phyloP scores from a whole-genome alignment of 2,113 vertebrate species.

The Sylvia atricapilla region DNA sequence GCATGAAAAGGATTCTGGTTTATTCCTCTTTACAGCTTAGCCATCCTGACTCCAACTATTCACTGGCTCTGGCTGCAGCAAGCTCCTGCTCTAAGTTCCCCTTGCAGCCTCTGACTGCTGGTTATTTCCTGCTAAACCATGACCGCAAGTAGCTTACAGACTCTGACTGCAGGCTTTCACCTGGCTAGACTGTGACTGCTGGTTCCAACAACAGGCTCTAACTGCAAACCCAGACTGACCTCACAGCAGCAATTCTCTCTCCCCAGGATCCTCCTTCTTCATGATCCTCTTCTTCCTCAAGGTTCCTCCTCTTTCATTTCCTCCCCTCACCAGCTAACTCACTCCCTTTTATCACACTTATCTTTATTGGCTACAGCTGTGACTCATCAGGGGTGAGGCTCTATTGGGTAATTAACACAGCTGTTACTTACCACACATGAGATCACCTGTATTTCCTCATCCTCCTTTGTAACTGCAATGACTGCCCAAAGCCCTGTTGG shows the following conservation, averaged over 20 bases:
- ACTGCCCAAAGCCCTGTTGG: background rate
- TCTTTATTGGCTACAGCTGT: background rate
- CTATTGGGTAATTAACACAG: background rate
- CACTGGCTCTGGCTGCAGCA: background rate
- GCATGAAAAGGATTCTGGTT: background rate
- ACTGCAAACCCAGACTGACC: background rate
- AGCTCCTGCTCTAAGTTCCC: background rate
- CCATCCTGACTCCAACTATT: background rate
- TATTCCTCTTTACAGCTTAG: background rate
- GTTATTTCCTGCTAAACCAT: background rate
- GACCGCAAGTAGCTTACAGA: background rate
- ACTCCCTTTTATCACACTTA: background rate
- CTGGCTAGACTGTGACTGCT: background rate
- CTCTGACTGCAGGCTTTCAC: background rate
- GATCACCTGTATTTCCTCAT: background rate
- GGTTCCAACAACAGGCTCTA: background rate
- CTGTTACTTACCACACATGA: background rate
- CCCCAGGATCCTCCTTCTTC: background rate
- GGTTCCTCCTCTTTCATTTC: rapidly evolving
- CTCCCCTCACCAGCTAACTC: background rate
- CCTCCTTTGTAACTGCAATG: background rate
- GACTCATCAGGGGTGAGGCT: background rate
- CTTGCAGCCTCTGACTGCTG: background rate
- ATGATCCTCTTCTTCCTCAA: too few relatives aligned
- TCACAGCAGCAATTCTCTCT: background rate